These are phyloP conservation scores for Andrena trimmerana DNA, from an alignment of 2,888 invertebrate genomes.

Conservation along the genomic window DNA sequence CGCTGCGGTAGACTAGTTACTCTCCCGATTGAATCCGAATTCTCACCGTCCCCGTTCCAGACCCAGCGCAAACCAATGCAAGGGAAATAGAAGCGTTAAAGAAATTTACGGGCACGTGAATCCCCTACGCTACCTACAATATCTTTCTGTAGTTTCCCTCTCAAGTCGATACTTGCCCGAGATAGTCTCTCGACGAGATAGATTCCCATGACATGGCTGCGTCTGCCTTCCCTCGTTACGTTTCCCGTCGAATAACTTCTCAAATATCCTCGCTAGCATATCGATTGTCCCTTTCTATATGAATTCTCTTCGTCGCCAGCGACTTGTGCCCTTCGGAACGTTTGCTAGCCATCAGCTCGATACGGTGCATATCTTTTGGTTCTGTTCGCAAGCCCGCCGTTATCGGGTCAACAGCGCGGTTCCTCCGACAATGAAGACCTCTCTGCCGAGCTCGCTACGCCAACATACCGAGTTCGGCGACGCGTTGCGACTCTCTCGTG, in stretches of 20 bases:
- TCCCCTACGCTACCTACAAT: not conserved
- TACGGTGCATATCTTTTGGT: slow-evolving; percentile 35
- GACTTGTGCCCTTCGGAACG: slow-evolving; percentile 42
- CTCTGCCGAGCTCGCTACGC: not conserved
- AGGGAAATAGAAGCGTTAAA: not conserved
- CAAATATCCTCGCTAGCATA: slow-evolving; percentile 25
- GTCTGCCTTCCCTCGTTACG: slow-evolving; percentile 60
- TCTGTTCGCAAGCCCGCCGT: not conserved
- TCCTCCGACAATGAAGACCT: not conserved
- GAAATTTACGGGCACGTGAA: not conserved
- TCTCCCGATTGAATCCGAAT: not conserved
- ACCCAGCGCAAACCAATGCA: no score
- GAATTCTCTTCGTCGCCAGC: slow-evolving; percentile 57
- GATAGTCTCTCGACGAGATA: slow-evolving; percentile 92
- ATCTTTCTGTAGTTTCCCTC: no score
- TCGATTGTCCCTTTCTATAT: slow-evolving; percentile 36
- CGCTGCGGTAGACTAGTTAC: not conserved
- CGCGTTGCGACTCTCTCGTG: not conserved
- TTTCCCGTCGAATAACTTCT: slow-evolving; percentile 40
- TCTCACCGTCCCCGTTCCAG: not conserved
- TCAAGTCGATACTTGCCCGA: slow-evolving; percentile 87
- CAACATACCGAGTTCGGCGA: not conserved
- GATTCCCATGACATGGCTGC: slow-evolving; percentile 94
- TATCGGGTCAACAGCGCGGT: not conserved
- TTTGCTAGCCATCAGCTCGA: slow-evolving; percentile 9